Conservation (phyloP, 1,140 invertebrate genomes). For the Archivesica marissinica region DNA sequence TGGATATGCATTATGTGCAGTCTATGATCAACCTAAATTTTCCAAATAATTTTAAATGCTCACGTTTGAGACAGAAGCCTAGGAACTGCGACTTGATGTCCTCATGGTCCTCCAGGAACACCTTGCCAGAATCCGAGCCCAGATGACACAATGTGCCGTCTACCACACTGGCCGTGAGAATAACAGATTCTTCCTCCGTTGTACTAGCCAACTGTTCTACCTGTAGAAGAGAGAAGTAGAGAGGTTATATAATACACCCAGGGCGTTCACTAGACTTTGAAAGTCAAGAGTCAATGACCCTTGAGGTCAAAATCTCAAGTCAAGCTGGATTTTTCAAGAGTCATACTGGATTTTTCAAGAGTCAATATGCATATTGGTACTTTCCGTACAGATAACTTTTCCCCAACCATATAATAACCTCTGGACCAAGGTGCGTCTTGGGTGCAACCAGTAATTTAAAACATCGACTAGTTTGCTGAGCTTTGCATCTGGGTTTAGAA, state of each 20-base stretch:
- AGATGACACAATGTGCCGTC: constrained; percentile 46
- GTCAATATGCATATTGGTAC: too few relatives aligned
- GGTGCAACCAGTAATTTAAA: too few relatives aligned
- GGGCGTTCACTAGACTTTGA: too few relatives aligned
- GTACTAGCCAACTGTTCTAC: constrained; percentile 34
- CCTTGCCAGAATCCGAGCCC: constrained; percentile 30
- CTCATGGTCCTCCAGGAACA: constrained; percentile 44
- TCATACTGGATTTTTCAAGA: too few relatives aligned
- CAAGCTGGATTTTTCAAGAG: too few relatives aligned
- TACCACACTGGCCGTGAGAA: constrained; percentile 30
- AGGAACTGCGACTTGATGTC: constrained; percentile 48
- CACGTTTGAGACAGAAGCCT: constrained; percentile 29
- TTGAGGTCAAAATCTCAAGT: too few relatives aligned
- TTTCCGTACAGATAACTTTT: too few relatives aligned
- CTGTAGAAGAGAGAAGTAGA: not conserved
- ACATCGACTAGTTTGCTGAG: too few relatives aligned
- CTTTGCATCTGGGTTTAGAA: too few relatives aligned
- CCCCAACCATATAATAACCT: too few relatives aligned
- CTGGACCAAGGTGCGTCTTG: too few relatives aligned
- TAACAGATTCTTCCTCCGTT: constrained; percentile 40
- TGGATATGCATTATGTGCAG: not conserved
- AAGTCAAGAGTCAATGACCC: too few relatives aligned
- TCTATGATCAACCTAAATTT: not conserved
- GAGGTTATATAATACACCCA: not conserved
- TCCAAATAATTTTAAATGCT: not conserved